Base-by-base conservation (phyloP, 2,113 vertebrate species). In the Ifrita kowaldi region DNA sequence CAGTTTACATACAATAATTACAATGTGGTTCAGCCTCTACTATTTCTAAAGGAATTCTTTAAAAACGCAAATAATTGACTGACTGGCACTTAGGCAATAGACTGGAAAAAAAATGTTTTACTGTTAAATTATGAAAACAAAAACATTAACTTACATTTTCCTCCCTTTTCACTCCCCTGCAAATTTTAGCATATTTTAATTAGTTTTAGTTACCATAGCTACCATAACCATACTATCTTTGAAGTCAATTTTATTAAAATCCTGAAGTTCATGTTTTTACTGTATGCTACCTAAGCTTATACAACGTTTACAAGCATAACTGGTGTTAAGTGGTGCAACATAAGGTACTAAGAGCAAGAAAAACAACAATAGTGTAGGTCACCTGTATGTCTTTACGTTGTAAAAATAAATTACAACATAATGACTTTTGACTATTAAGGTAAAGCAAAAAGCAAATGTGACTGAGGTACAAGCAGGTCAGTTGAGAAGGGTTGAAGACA, bases 181-280 rank as follows among this genome's bases (percentile, higher is more conserved):
- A 93, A 77, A 92, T 82, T 70, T 94, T 78, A 82, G 92, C 47
- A 75, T 92, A 93, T 81, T 92, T 95, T 96, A 95, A 95, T 89
- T 92, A 95, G 81, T 71, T 63, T 76, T 79, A 82, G 96, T 97
- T 96, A 90, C 96, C 94, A 97, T 96, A 93, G 95, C 49, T 95
- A 97, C 82, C 64, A 90, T 86, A 85, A 74, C 47, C 56, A 70
- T 60, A 57, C 73, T 89, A 75, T 32, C 86, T 92, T 90, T 89
- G 56, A 90, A 96, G 81, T 75, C 23, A 64, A 44, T 90, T 88
- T 84, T 86, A 92, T 92, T 93, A 90, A 93, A 94, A 77, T 63
- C 64, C 65, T 49, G 52, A 84, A 74, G 76, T 84, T 57, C 47
- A 30, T 70, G 56, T 42, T 85, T 87, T 41, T 76, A 64, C 27